These are phyloP conservation scores for Poeciliopsis occidentalis DNA, from an alignment of 2,113 vertebrate species.

Conservation along the genomic window DNA sequence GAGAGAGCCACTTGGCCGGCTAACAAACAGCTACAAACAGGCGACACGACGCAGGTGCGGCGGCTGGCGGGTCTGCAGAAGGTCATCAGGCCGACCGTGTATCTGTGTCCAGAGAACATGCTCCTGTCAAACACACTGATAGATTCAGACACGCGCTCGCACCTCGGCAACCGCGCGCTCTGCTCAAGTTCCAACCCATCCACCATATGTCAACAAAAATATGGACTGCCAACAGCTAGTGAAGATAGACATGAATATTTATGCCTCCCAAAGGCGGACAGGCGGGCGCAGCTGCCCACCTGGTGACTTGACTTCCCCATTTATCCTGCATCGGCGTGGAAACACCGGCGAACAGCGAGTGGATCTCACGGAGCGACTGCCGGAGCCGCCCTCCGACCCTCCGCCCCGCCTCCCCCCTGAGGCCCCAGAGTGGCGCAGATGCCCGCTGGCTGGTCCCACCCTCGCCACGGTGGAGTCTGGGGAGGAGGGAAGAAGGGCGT, in stretches of 20 bases:
- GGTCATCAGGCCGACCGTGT: constrained; percentile 46
- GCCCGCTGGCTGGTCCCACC: constrained; percentile 57
- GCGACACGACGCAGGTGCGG: constrained; percentile 46
- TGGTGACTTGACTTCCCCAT: constrained; percentile 83
- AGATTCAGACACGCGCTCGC: constrained; percentile 30
- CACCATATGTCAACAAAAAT: constrained; percentile 88
- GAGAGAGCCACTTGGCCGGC: constrained; percentile 32
- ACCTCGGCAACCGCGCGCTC: constrained; percentile 32
- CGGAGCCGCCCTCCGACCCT: constrained; percentile 37
- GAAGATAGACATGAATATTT: constrained; percentile 90
- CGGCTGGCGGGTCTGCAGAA: constrained; percentile 42
- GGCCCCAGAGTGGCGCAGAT: constrained; percentile 56
- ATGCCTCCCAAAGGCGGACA: constrained; percentile 81
- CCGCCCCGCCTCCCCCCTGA: constrained; percentile 57
- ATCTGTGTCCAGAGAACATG: constrained; percentile 42
- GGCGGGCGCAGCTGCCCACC: constrained; percentile 69
- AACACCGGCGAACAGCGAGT: constrained; percentile 79
- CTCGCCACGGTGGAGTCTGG: constrained; percentile 14
- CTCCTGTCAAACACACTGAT: constrained; percentile 34
- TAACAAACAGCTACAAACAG: constrained; percentile 42
- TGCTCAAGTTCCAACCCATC: constrained; percentile 80
- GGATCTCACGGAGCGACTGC: constrained; percentile 77
- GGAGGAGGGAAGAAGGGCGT: constrained; percentile 6
- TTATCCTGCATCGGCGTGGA: constrained; percentile 78
- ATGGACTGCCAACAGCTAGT: constrained; percentile 84